A percentile compares a stretch with the other conserved stretches of the same genome.
Conservation (phyloP, 1,140 invertebrate species). For the Eriocheir sinensis region DNA sequence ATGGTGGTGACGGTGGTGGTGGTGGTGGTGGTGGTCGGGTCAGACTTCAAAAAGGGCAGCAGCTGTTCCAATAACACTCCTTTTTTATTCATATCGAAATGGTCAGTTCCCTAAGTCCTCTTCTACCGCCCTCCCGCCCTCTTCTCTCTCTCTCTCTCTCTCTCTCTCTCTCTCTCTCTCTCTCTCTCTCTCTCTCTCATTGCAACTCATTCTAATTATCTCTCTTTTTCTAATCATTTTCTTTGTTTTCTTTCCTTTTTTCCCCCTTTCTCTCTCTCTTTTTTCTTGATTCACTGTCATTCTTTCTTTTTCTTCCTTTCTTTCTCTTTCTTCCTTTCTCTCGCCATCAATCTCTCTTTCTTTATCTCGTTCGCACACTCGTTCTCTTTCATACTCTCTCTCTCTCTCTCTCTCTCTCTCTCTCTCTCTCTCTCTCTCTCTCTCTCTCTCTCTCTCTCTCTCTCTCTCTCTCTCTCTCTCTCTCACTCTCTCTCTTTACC, state of each 20-base stretch:
- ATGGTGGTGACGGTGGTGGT: too few species aligned
- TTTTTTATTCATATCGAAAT: constrained; percentile 5
- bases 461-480: neutral
- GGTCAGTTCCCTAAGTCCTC: neutral
- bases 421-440: neutral
- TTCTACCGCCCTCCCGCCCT: too few species aligned
- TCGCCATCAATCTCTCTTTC: neutral
- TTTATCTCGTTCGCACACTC: neutral
- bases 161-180: neutral
- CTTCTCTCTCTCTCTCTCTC: too few species aligned
- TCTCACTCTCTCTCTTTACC: constrained; percentile 22
- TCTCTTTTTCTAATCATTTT: neutral
- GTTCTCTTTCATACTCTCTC: neutral
- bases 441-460: neutral
- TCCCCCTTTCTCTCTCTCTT: neutral
- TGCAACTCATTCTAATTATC: neutral
- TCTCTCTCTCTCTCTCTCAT: neutral
- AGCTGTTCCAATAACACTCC: neutral
- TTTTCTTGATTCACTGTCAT: neutral
- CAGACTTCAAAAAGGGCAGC: too few species aligned
- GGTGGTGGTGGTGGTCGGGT: too few species aligned
- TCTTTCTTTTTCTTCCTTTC: neutral
- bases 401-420: neutral
- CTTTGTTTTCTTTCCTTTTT: neutral
- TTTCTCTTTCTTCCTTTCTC: neutral